Evolutionary conservation across 2,888 invertebrate genomes (phyloP), one percentile per base, ranked within the genome.

Genomic region (Galerucella calmariensis): DNA sequence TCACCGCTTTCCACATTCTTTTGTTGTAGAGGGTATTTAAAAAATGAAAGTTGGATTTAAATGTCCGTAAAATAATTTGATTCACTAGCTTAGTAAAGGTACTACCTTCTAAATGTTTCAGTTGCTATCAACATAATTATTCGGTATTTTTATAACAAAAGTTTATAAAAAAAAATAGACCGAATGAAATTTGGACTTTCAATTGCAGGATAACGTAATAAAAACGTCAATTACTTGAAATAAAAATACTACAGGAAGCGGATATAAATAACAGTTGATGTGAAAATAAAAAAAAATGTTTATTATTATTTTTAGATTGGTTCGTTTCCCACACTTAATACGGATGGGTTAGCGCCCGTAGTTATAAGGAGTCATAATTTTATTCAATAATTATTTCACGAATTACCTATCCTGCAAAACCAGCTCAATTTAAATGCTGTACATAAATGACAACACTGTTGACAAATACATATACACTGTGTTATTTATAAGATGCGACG

Each of bases 321-420:
- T 51, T 61, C 12, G 61, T 53, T 72, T 72, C 67, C 72, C 72
- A 72, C 72, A 67, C 59, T 72, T 72, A 67, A 14, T 51, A 72
- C 51, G 67, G 67, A 72, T 72, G n/a, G 61, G 72, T 72, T 72
- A 61, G 61, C 24, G 44, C 16, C 24, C n/a, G 5, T 59, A 61
- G 20, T 59, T 12, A 66, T 12, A 24, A 46, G 51, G 53, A 56
- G 20, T 56, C 10, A 56, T 10, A 35, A 35, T 8, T 2, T 27
- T 27, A 27, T 27, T 27, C 2, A 27, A 27, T 27, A n/a, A n/a
- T n/a, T 27, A 27, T 27, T 27, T 27, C 27, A 27, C 27, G 27
- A 27, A 27, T 27, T n/a, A n/a, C 1, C 3, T 35, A 35, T 35
- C 35, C 35, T 35, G 1, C 35, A 8, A 35, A 8, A 35, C 1